Conservation (phyloP, 2,888 invertebrate genomes). For the Thecocarcelia acutangulata region DNA sequence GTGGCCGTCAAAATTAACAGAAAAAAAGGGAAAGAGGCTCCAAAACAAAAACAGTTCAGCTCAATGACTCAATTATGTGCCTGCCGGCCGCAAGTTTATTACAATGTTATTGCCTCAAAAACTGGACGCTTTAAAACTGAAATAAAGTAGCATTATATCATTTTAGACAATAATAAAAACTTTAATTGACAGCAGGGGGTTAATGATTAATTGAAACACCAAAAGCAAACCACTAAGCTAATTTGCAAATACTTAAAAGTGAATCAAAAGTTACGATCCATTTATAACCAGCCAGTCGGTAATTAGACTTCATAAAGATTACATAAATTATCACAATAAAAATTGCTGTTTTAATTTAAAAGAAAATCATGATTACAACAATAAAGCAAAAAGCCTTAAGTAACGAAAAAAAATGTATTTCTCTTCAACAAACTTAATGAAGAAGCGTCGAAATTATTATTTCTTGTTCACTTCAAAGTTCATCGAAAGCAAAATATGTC, state of each 20-base stretch:
- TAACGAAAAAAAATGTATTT: neutral
- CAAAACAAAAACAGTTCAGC: constrained; percentile 8
- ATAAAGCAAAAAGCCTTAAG: constrained; percentile 15
- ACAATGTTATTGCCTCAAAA: constrained; percentile 41
- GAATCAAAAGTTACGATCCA: neutral
- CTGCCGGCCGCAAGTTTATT: constrained; percentile 29
- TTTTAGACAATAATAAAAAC: constrained; percentile 36
- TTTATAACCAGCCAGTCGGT: neutral
- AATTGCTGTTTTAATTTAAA: neutral
- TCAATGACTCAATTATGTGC: constrained; percentile 53
- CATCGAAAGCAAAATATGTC: neutral
- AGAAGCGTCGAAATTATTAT: neutral
- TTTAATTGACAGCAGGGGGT: constrained; percentile 59
- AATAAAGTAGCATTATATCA: constrained; percentile 19
- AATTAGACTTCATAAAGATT: constrained; percentile 24
- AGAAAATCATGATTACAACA: no score
- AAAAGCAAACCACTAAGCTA: constrained; percentile 31
- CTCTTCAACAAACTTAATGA: neutral
- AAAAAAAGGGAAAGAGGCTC: constrained; percentile 1
- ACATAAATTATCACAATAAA: constrained; percentile 22
- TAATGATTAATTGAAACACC: constrained; percentile 39
- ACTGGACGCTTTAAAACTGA: neutral
- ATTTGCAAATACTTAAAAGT: constrained; percentile 56
- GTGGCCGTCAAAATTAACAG: constrained; percentile 34
- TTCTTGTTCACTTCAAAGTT: constrained; percentile 30